A percentile compares a stretch with the other conserved stretches of the same genome.
Conservation (phyloP, 2,797 vertebrate species). For the Cirrhinus molitorella region DNA sequence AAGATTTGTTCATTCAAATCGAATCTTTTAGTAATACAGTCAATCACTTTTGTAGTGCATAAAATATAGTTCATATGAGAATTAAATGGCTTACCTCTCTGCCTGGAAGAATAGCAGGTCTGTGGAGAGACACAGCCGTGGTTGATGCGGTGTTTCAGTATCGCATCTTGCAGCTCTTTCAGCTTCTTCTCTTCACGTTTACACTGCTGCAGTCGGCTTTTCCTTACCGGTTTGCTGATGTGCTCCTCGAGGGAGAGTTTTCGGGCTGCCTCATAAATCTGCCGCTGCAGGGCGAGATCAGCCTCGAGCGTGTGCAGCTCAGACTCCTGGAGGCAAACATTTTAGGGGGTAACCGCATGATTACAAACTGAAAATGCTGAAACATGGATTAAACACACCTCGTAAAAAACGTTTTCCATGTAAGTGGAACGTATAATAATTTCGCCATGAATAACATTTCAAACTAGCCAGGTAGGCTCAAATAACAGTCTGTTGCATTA, state of each 20-base stretch:
- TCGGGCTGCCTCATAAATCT: conserved; percentile 87
- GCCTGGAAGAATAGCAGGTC: conserved; percentile 60
- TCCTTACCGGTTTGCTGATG: conserved; percentile 85
- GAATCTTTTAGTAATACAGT: not conserved
- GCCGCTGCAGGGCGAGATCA: conserved; percentile 88
- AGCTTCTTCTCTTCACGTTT: conserved; percentile 89
- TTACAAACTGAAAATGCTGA: not conserved
- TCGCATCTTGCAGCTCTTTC: conserved; percentile 83
- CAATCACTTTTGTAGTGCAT: not conserved
- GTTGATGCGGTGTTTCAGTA: conserved; percentile 79
- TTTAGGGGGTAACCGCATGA: conserved; percentile 1
- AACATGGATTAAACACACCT: conserved; percentile 12
- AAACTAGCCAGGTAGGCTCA: conserved; percentile 31
- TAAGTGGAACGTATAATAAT: conserved; percentile 9
- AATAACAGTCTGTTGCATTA: conserved; percentile 16
- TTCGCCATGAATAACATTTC: not conserved
- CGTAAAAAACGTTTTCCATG: conserved; percentile 10
- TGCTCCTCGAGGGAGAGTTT: conserved; percentile 88
- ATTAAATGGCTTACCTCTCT: conserved; percentile 69
- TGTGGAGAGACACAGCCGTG: conserved; percentile 71
- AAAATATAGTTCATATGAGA: not conserved
- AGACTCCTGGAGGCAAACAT: conserved; percentile 78
- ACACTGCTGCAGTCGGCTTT: conserved; percentile 84
- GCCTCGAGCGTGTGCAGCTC: conserved; percentile 84
- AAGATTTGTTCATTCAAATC: not conserved